These are phyloP conservation scores for Caenorhabditis plicata DNA, from an alignment of 2,888 invertebrate species.

Conservation along the genomic window DNA sequence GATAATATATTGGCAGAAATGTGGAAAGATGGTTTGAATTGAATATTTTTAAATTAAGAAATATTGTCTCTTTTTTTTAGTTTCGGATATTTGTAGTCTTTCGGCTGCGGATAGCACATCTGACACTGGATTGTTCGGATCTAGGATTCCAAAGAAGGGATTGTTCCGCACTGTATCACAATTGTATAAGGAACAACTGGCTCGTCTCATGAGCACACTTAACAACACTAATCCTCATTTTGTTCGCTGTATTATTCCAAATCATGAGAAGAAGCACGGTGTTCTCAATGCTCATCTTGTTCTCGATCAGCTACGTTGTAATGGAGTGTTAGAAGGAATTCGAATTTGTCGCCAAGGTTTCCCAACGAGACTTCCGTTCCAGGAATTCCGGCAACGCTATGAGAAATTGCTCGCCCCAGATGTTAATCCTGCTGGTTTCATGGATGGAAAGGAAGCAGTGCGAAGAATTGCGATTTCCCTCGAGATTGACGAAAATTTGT, in stretches of 20 bases:
- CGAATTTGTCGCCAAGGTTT: conserved; percentile 99
- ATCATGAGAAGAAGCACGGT: conserved; percentile 93
- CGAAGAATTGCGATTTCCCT: conserved; percentile 83
- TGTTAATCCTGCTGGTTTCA: conserved; percentile 95
- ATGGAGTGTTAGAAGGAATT: conserved; percentile 98
- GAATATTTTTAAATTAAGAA: too few relatives aligned
- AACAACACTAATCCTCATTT: conserved; percentile 99
- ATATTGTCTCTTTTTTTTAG: too few relatives aligned
- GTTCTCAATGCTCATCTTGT: conserved; percentile 97
- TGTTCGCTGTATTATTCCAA: conserved; percentile 98
- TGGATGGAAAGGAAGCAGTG: conserved; percentile 99
- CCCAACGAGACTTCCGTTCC: conserved; percentile 95
- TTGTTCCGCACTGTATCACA: conserved; percentile 98
- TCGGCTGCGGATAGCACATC: conserved; percentile 33
- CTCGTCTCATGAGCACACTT: conserved; percentile 81
- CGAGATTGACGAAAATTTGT: conserved; percentile 92
- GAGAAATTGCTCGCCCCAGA: conserved; percentile 92
- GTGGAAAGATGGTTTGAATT: conserved; percentile 99
- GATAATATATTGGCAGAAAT: conserved; percentile 93
- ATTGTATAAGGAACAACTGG: conserved; percentile 96
- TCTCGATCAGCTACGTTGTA: conserved; percentile 95
- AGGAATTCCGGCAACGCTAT: conserved; percentile 90
- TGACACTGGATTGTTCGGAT: conserved; percentile 83
- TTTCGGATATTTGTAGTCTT: conserved; percentile 36
- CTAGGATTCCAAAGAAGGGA: conserved; percentile 73